Conservation (phyloP, 2,888 invertebrate species). For the Siphonodentalium dalli region DNA sequence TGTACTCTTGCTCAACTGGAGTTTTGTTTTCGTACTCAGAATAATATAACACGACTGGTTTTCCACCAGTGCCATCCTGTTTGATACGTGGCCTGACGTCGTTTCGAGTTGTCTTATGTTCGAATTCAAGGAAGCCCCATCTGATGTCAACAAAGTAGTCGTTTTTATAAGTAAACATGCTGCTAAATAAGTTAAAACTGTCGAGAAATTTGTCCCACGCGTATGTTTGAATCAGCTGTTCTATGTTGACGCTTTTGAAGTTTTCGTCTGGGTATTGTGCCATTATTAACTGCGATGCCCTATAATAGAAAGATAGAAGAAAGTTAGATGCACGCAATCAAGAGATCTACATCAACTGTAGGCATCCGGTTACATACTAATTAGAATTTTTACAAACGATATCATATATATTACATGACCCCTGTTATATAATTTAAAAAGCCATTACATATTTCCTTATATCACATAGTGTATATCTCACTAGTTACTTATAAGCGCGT, state of each 20-base stretch:
- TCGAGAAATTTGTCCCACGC: slow-evolving; percentile 28
- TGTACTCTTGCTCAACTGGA: slow-evolving; percentile 26
- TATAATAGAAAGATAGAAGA: no score
- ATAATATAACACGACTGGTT: slow-evolving; percentile 27
- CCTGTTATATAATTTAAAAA: no score
- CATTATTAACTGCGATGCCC: no score
- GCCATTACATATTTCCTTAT: no score
- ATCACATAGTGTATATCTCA: no score
- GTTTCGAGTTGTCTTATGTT: slow-evolving; percentile 29
- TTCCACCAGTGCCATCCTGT: not conserved
- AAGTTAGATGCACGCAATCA: no score
- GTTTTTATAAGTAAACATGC: slow-evolving; percentile 20
- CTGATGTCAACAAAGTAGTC: slow-evolving; percentile 33
- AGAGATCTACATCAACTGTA: no score
- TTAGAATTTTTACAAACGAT: no score
- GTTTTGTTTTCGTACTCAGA: slow-evolving; percentile 38
- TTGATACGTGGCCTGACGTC: slow-evolving; percentile 1
- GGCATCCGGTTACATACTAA: no score
- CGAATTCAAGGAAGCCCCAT: slow-evolving; percentile 37
- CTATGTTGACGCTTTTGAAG: slow-evolving; percentile 32
- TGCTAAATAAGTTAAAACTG: slow-evolving; percentile 16
- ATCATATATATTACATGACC: no score
- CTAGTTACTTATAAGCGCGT: no score
- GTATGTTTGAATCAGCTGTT: slow-evolving; percentile 32
- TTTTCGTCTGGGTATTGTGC: no score